phyloP scores from a whole-genome alignment of 2,888 invertebrate genomes.

The Eupithecia tripunctaria region DNA sequence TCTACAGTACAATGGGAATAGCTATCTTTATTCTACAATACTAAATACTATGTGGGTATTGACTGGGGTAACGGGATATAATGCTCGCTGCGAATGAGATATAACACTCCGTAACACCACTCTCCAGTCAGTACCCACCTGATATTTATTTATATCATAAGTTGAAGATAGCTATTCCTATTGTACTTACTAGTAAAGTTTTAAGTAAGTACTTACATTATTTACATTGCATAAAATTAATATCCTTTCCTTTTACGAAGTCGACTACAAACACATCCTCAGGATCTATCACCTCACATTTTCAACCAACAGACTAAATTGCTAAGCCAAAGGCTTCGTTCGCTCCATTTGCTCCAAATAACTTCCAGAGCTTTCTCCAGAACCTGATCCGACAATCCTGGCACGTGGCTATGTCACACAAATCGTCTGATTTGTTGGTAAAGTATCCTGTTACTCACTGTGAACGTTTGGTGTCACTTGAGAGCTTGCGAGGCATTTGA shows the following conservation, averaged over 20 bases:
- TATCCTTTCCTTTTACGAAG: neutral
- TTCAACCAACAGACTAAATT: conserved; percentile 9
- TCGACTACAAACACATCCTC: neutral
- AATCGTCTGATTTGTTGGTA: conserved; percentile 64
- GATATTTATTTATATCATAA: neutral
- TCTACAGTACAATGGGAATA: no score
- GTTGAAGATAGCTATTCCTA: neutral
- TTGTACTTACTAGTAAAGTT: neutral
- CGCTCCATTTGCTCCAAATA: conserved; percentile 17
- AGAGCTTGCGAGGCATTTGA: conserved; percentile 26
- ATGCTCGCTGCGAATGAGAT: no score
- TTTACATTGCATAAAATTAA: neutral
- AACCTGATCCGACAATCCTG: conserved; percentile 37
- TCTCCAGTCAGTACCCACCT: neutral
- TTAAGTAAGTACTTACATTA: neutral
- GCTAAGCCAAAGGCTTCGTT: conserved; percentile 24
- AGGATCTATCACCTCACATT: conserved; percentile 6
- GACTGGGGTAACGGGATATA: no score
- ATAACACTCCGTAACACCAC: no score
- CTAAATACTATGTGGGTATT: no score
- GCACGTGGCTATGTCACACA: conserved; percentile 63
- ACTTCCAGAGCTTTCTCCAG: conserved; percentile 20
- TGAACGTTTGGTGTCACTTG: conserved; percentile 33
- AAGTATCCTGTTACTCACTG: conserved; percentile 62
- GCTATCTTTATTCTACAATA: no score